phyloP scores from a whole-genome alignment of 1,140 invertebrate genomes.

The Sycophila sp. region DNA sequence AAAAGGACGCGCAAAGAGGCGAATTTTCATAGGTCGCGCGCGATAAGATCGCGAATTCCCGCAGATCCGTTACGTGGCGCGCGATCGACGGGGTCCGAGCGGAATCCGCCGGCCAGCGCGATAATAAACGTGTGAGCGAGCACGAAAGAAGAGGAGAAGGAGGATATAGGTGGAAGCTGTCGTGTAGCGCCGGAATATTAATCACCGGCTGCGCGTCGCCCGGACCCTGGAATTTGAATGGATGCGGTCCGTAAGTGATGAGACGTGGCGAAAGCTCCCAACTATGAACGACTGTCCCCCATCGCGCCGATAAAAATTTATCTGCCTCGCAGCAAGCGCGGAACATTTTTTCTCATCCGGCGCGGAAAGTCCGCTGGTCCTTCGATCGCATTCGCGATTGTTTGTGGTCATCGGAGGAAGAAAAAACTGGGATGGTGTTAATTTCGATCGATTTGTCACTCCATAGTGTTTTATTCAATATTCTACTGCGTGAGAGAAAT shows the following conservation, averaged over 20 bases:
- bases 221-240: slow-evolving; percentile 46
- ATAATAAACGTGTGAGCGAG: slow-evolving; percentile 23
- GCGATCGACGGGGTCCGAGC: neutral
- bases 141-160: neutral
- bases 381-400: neutral
- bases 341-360: neutral
- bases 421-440: neutral
- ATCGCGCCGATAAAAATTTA: slow-evolving; percentile 21
- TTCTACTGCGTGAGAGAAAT: no score
- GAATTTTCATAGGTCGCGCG: slow-evolving; percentile 8
- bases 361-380: neutral
- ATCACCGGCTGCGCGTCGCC: slow-evolving; percentile 43
- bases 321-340: neutral
- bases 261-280: slow-evolving; percentile 58
- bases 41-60: slow-evolving; percentile 33
- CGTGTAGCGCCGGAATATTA: slow-evolving; percentile 46
- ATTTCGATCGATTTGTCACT: neutral
- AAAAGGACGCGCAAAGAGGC: slow-evolving; percentile 20
- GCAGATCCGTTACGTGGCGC: slow-evolving; percentile 3
- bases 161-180: slow-evolving; percentile 14
- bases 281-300: neutral
- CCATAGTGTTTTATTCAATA: neutral
- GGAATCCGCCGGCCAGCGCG: slow-evolving; percentile 10
- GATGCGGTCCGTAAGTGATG: slow-evolving; percentile 55
- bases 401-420: neutral